Percentiles rank a stretch among this genome's conserved stretches.
phyloP scores from a whole-genome alignment of 1,140 invertebrate genomes.

The Nomia melanderi region DNA sequence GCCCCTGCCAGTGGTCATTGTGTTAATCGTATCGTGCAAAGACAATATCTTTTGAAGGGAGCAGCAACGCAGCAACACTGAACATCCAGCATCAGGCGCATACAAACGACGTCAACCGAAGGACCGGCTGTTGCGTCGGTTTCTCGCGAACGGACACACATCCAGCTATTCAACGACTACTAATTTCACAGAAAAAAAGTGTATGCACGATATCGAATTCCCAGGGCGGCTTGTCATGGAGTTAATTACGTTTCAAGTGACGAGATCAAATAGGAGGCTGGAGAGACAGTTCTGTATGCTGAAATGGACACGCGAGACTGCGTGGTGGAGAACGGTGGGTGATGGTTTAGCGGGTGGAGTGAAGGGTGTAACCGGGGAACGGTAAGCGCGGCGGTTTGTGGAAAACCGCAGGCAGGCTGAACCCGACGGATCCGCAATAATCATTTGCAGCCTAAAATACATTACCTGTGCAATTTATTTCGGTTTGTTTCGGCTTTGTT shows the following conservation, averaged over 20 bases:
- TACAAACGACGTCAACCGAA: too few species aligned
- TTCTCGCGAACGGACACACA: neutral
- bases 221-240: slow-evolving; percentile 65
- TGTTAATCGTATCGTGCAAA: too few species aligned
- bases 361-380: slow-evolving; percentile 62
- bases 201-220: slow-evolving; percentile 52
- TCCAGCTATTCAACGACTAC: too few species aligned
- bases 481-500: slow-evolving; percentile 76
- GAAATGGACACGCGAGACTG: slow-evolving; percentile 57
- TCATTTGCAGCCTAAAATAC: slow-evolving; percentile 77
- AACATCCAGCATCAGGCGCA: too few species aligned
- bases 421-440: slow-evolving; percentile 77
- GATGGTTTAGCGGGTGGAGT: slow-evolving; percentile 35
- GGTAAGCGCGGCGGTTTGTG: slow-evolving; percentile 73
- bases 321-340: slow-evolving; percentile 34
- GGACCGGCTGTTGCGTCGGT: neutral
- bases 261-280: slow-evolving; percentile 72
- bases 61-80: too few species aligned
- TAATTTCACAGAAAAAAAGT: slow-evolving; percentile 40
- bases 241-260: slow-evolving; percentile 70
- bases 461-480: slow-evolving; percentile 78
- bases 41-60: too few species aligned
- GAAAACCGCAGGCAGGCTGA: slow-evolving; percentile 74
- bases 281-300: slow-evolving; percentile 58
- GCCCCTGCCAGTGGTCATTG: too few species aligned